phyloP scores from a whole-genome alignment of 2,888 invertebrate species.

The Himalopsyche tibetana region DNA sequence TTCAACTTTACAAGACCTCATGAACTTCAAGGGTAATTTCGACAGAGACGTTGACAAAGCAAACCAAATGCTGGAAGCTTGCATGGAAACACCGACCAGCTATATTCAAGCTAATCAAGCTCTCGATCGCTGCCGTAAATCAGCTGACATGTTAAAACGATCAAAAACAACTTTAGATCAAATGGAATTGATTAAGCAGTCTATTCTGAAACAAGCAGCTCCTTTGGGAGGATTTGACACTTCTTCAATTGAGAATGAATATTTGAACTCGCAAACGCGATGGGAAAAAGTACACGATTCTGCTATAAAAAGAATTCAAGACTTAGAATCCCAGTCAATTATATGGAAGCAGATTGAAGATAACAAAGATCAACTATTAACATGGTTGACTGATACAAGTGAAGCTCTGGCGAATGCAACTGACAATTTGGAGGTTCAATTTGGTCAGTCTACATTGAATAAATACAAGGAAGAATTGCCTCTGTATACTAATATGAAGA shows the following conservation, averaged over 20 bases:
- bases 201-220: constrained; percentile 83
- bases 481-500: constrained; percentile 84
- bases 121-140: constrained; percentile 85
- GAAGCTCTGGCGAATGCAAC: constrained; percentile 85
- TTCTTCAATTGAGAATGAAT: constrained; percentile 78
- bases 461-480: constrained; percentile 93
- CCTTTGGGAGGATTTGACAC: constrained; percentile 82
- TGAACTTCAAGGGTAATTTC: constrained; percentile 84
- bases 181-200: constrained; percentile 85
- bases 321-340: constrained; percentile 91
- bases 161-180: constrained; percentile 86
- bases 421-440: constrained; percentile 88
- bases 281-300: constrained; percentile 86
- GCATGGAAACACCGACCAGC: constrained; percentile 83
- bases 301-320: constrained; percentile 85
- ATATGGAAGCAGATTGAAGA: constrained; percentile 96
- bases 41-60: constrained; percentile 84
- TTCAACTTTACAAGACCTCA: constrained; percentile 85
- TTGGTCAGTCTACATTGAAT: constrained; percentile 85
- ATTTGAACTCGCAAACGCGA: constrained; percentile 79
- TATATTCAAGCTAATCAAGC: constrained; percentile 83
- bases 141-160: constrained; percentile 85
- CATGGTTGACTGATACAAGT: constrained; percentile 91
- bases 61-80: constrained; percentile 79
- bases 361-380: constrained; percentile 87